Evolutionary conservation across 2,113 vertebrate genomes (phyloP), one percentile per base, ranked within the genome.

Genomic region (Neogobius melanostomus): DNA sequence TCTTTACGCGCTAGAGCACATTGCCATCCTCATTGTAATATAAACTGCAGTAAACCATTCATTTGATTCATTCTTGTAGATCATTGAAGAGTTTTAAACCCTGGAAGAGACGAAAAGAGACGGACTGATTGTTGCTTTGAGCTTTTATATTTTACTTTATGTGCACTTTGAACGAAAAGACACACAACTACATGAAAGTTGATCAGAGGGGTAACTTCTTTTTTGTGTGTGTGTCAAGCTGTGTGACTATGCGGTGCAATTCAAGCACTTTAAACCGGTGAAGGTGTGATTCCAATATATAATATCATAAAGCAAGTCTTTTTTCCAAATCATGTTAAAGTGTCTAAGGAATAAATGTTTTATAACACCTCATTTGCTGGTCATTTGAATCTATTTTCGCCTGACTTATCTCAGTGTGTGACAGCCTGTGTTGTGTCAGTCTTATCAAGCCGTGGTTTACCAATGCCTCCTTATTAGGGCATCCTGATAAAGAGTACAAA

Each of bases 391-490:
- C 17, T 16, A 47, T 46, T n/a, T 6, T 16, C 6, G 48, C 21
- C 45, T 17, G n/a, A 45, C 21, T 63, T 79, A 80, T 78, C 76
- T 65, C 7, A 5, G 6, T 12, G 3, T 70, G 56, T 49, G 66
- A 2, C 17, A 36, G 81, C n/a, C 79, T 89, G 86, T 49, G 36
- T 74, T 79, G 59, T 72, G 43, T 87, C 82, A 71, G 63, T 71
- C 53, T 81, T 76, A 78, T 81, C 69, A 65, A 21, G 63, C 65
- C 63, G 11, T 15, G 5, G 72, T 74, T 49, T 53, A 72, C 47
- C 72, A 46, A 49, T 16, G 50, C 43, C 14, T 49, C 91, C 90
- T 85, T 91, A 84, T 90, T 90, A 76, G 86, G 92, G 72, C 84
- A 68, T 50, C 75, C 42, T 81, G 82, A 84, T 89, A 86, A 78